Evolutionary conservation across 2,888 invertebrate genomes (phyloP).

Genomic region (Tubulanus polymorphus): DNA sequence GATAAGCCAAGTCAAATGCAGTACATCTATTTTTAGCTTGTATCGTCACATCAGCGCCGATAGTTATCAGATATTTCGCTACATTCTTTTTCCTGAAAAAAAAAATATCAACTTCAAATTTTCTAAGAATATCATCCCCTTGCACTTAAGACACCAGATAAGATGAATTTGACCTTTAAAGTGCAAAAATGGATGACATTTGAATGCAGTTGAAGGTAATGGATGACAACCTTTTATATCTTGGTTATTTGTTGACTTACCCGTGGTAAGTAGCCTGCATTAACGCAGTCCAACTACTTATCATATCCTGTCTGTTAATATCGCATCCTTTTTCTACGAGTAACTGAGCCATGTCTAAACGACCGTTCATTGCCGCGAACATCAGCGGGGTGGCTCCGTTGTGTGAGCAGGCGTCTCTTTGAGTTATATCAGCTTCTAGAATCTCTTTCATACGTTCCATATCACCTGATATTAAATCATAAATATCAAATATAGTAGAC

Average conservation of each 20-base stretch:
- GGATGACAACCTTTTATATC: too few species aligned
- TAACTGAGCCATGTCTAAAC: constrained; percentile 48
- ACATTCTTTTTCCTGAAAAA: constrained; percentile 46
- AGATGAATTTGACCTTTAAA: too few species aligned
- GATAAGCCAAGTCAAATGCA: constrained; percentile 53
- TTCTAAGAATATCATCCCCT: background rate
- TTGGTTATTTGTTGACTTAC: too few species aligned
- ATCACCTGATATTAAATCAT: too few species aligned
- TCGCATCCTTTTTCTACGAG: constrained; percentile 51
- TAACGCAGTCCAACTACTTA: constrained; percentile 55
- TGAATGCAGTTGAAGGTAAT: too few species aligned
- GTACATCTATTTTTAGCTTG: constrained; percentile 52
- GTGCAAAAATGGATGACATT: too few species aligned
- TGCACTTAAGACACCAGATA: background rate
- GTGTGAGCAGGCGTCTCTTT: constrained; percentile 43
- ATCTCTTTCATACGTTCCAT: constrained; percentile 39
- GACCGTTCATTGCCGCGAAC: constrained; percentile 53
- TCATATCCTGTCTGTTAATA: constrained; percentile 51
- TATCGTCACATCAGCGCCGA: constrained; percentile 50
- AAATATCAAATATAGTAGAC: too few species aligned
- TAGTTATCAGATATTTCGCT: constrained; percentile 48
- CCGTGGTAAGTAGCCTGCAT: constrained; percentile 56
- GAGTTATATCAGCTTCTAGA: constrained; percentile 41
- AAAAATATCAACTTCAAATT: constrained; percentile 1
- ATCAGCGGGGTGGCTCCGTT: constrained; percentile 55